A percentile compares a stretch with the other conserved stretches of the same genome.
phyloP scores from a whole-genome alignment of 2,888 invertebrate genomes.

The Heteromurus nitidus region DNA sequence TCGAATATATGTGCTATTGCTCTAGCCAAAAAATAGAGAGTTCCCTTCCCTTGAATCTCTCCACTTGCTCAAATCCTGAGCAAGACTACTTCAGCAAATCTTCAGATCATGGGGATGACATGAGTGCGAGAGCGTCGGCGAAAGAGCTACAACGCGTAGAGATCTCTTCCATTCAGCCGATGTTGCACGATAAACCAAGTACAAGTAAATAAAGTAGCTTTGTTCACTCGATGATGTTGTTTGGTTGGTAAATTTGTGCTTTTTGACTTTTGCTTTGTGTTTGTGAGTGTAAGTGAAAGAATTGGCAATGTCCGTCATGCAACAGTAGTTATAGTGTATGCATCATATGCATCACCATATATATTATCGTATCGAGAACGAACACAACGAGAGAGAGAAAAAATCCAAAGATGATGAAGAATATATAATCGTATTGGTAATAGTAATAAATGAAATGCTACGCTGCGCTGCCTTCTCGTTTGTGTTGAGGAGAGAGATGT shows the following conservation, averaged over 20 bases:
- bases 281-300: constrained; percentile 19
- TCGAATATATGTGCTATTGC: not conserved
- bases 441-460: constrained; percentile 10
- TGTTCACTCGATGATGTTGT: not conserved
- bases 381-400: constrained; percentile 4
- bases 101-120: too few species aligned
- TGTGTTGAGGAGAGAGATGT: not conserved
- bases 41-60: constrained; percentile 22
- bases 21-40: too few species aligned
- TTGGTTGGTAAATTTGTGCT: constrained; percentile 23
- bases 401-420: constrained; percentile 10
- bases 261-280: constrained; percentile 9
- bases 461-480: not conserved
- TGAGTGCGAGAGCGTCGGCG: too few species aligned
- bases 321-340: constrained; percentile 35
- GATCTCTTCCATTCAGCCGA: too few species aligned
- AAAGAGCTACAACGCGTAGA: too few species aligned
- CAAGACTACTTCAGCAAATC: too few species aligned
- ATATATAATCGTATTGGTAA: constrained; percentile 20
- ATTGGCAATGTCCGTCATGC: constrained; percentile 43
- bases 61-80: constrained; percentile 28
- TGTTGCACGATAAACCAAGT: too few species aligned
- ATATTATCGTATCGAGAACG: constrained; percentile 24
- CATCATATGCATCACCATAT: constrained; percentile 26
- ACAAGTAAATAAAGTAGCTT: not conserved